These are phyloP conservation scores for Mormoops blainvillei DNA, from an alignment of 2,113 vertebrate species.

Conservation along the genomic window DNA sequence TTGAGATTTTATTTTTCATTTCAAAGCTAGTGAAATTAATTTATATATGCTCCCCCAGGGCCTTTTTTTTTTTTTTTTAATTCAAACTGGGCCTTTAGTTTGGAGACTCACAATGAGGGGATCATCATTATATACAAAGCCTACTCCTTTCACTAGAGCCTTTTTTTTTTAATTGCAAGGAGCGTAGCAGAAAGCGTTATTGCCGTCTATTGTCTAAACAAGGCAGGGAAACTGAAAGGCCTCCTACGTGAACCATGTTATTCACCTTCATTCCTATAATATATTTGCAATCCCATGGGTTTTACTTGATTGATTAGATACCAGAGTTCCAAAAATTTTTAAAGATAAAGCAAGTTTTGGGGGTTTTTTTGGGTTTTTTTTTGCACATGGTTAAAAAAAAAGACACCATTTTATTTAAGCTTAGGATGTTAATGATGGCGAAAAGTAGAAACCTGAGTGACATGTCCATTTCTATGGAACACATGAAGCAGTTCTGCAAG, in stretches of 20 bases:
- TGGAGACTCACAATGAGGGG: neutral
- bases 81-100: neutral
- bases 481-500: neutral
- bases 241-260: neutral
- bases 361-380: neutral
- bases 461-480: neutral
- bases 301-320: neutral
- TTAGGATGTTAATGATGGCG: neutral
- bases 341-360: neutral
- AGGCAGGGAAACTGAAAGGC: neutral
- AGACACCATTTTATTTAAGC: neutral
- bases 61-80: neutral
- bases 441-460: neutral
- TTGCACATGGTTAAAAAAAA: neutral
- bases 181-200: neutral
- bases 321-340: slow-evolving; percentile 10
- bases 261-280: neutral
- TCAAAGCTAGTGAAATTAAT: slow-evolving; percentile 37
- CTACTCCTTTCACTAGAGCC: neutral
- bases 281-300: neutral
- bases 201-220: neutral
- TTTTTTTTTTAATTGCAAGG: neutral
- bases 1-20: neutral
- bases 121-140: neutral
- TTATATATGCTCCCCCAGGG: neutral